Conservation (phyloP, 2,113 vertebrate genomes). For the Peromyscus polionotus region DNA sequence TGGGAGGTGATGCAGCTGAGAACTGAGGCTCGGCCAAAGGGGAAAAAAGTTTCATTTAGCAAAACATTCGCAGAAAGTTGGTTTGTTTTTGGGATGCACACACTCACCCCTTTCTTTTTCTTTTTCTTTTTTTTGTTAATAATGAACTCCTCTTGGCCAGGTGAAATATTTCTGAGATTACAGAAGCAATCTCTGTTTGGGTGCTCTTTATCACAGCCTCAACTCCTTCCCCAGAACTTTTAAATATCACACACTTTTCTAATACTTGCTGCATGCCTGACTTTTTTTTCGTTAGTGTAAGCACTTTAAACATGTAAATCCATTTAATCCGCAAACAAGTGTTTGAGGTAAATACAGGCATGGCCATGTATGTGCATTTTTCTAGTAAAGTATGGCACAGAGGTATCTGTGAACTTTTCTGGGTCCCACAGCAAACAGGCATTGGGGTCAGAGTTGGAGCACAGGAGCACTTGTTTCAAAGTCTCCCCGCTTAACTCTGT, state of each 20-base stretch:
- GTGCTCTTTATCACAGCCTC: background rate
- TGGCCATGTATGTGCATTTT: background rate
- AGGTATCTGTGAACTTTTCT: background rate
- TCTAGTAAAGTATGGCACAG: background rate
- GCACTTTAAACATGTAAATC: background rate
- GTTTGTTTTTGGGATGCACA: background rate
- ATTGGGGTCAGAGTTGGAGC: background rate
- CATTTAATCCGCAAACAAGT: background rate
- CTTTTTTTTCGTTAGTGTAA: background rate
- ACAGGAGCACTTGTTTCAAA: background rate
- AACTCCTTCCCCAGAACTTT: background rate
- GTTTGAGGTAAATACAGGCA: background rate
- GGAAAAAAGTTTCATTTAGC: constrained; percentile 15
- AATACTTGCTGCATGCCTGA: background rate
- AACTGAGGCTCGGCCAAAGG: background rate
- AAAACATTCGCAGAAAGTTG: background rate
- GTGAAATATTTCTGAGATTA: background rate
- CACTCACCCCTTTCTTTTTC: background rate
- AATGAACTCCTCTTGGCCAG: constrained; percentile 3
- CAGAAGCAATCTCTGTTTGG: background rate
- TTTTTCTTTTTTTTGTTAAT: background rate
- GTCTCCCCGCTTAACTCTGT: background rate
- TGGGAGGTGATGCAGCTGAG: constrained; percentile 34
- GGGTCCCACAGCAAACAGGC: background rate
- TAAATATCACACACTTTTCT: background rate